These are phyloP conservation scores for Trichopoda pennipes DNA, from an alignment of 2,888 invertebrate species.

Conservation along the genomic window DNA sequence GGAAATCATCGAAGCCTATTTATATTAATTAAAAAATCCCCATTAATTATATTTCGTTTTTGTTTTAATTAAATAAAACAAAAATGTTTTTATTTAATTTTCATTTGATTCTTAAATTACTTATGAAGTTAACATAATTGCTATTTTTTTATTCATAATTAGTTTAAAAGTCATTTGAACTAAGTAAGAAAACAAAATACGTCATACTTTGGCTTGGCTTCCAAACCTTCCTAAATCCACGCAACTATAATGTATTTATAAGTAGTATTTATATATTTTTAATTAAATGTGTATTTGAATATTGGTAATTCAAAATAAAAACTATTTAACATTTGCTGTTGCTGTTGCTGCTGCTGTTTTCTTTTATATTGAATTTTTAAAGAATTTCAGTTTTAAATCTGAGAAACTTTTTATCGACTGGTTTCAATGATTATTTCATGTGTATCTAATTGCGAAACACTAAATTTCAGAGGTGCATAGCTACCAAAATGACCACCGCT, in stretches of 20 bases:
- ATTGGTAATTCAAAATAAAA: constrained; percentile 28
- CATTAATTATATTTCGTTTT: no score
- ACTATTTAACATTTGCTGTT: constrained; percentile 32
- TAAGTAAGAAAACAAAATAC: constrained; percentile 60
- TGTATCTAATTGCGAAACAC: constrained; percentile 77
- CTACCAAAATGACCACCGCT: constrained; percentile 73
- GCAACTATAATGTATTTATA: constrained; percentile 12
- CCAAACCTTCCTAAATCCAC: constrained; percentile 46
- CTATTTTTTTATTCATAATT: constrained; percentile 58
- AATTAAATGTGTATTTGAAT: constrained; percentile 34
- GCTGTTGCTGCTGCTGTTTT: not conserved
- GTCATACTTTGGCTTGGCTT: constrained; percentile 64
- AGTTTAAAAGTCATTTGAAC: constrained; percentile 65
- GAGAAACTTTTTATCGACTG: constrained; percentile 73
- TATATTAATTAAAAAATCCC: no score
- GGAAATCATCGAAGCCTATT: no score
- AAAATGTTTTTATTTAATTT: not conserved
- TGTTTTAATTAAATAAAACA: not conserved
- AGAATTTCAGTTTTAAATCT: not conserved
- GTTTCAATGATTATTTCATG: constrained; percentile 79
- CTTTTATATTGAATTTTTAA: constrained; percentile 5
- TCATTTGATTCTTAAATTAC: constrained; percentile 52
- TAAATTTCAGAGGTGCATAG: constrained; percentile 77
- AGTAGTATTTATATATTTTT: constrained; percentile 18
- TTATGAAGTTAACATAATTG: constrained; percentile 45